Evolutionary conservation across 2,113 vertebrate species (phyloP), one percentile per base, ranked within the genome.

Genomic region (Ploceus nigricollis): DNA sequence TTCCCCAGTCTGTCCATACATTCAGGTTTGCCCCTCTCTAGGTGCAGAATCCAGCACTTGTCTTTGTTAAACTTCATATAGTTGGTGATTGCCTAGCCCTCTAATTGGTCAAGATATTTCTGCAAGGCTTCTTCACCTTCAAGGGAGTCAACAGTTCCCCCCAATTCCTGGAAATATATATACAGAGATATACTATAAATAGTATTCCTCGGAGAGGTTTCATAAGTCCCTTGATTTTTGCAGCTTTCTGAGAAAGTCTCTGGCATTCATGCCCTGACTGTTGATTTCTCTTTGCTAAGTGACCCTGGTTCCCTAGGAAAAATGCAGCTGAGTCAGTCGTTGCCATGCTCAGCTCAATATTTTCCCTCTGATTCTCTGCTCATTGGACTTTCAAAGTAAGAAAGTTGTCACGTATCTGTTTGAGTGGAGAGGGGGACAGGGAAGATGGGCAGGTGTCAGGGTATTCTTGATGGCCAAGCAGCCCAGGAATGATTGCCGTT

Each of bases 181-280:
- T 22, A 40, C 24, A 17, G 4, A 64, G 11, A 58, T 14, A n/a
- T 16, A 28, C 8, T 37, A 28, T 8, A 65, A 39, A 44, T 44
- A 33, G 27, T 51, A 58, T 58, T 73, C 9, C 45, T 73, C 22
- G 21, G 3, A 40, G 27, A 27, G 14, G 16, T 93, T 94, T 82
- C 16, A 2, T 51, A 85, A 71, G 7, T 85, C 70, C 21, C 21
- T 90, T 82, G 35, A 23, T 64, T 90, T 92, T 51, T 58, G 9
- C 13, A 66, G 44, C 50, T 82, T 88, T 88, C 44, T 86, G 82
- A 71, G 58, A 68, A 93, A 92, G 13, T 40, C n/a, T 80, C n/a
- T 88, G 45, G 3, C 50, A 60, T 35, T 68, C 48, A 44, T 72
- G 22, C 4, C 25, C 30, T 40, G 10, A 27, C 11, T 58, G 25